Percentiles rank a stretch among this genome's conserved stretches.
Evolutionary conservation across 2,888 invertebrate genomes (phyloP).

Genomic region (Apamea sordens): DNA sequence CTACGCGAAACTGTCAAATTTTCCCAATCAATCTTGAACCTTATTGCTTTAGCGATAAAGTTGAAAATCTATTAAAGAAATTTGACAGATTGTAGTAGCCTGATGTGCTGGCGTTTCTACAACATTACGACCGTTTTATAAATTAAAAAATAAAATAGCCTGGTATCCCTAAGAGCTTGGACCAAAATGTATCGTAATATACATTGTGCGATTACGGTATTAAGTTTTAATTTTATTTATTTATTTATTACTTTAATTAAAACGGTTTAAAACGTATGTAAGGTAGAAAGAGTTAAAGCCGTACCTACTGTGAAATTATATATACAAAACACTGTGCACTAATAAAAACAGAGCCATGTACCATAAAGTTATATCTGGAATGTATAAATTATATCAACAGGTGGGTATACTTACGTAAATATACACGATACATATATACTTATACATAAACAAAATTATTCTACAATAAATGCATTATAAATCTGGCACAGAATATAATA

Average conservation of each 20-base stretch:
- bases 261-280: too few species aligned
- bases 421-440: slow-evolving; percentile 15
- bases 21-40: too few species aligned
- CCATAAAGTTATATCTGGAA: slow-evolving; percentile 26
- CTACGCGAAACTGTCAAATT: too few species aligned
- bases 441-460: slow-evolving; percentile 37
- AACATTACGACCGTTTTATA: background rate
- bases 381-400: slow-evolving; percentile 30
- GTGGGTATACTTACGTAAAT: slow-evolving; percentile 15
- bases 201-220: background rate
- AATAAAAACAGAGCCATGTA: slow-evolving; percentile 1
- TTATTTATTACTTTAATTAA: too few species aligned
- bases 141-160: background rate
- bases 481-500: slow-evolving; percentile 49
- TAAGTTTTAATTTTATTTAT: too few species aligned
- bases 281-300: background rate
- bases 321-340: slow-evolving; percentile 35
- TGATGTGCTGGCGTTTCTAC: too few species aligned
- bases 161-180: slow-evolving; percentile 1
- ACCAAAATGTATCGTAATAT: slow-evolving; percentile 10
- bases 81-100: too few species aligned
- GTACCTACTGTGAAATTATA: background rate
- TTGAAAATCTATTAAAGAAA: too few species aligned
- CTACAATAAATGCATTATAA: slow-evolving; percentile 55
- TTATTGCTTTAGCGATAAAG: too few species aligned